Percentiles rank a stretch among this genome's conserved stretches.
Evolutionary conservation across 2,888 invertebrate genomes (phyloP).

Genomic region (Papilio elwesi): DNA sequence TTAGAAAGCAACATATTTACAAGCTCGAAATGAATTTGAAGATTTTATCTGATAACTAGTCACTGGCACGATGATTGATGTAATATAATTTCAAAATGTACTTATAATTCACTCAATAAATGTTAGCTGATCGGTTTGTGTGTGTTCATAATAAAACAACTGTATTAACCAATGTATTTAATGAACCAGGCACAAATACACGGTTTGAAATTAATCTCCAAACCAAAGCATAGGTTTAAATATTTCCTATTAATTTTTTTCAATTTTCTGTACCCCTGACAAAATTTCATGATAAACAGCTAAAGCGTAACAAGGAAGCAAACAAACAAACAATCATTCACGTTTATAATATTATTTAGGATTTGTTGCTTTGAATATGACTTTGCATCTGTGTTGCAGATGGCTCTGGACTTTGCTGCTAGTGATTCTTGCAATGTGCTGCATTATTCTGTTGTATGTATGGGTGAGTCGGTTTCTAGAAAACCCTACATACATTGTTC

Average conservation of each 20-base stretch:
- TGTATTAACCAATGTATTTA: neutral
- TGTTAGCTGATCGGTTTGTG: no score
- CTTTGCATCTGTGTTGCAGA: no score
- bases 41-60: neutral
- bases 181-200: conserved; percentile 16
- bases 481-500: conserved; percentile 32
- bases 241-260: neutral
- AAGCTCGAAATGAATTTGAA: neutral
- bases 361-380: no score
- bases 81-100: neutral
- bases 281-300: no score
- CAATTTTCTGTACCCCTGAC: no score
- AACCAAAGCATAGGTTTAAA: neutral
- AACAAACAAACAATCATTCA: no score
- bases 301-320: no score
- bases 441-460: no score
- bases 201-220: conserved; percentile 8
- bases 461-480: conserved; percentile 10
- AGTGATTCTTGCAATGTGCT: no score
- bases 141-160: no score
- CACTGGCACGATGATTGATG: conserved; percentile 14
- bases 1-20: neutral
- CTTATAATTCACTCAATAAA: neutral
- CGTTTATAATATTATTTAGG: no score
- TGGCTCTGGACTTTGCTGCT: no score